Evolutionary conservation across 2,888 invertebrate genomes (phyloP), one percentile per base, ranked within the genome.

Genomic region (Chloroclystis v-ata): DNA sequence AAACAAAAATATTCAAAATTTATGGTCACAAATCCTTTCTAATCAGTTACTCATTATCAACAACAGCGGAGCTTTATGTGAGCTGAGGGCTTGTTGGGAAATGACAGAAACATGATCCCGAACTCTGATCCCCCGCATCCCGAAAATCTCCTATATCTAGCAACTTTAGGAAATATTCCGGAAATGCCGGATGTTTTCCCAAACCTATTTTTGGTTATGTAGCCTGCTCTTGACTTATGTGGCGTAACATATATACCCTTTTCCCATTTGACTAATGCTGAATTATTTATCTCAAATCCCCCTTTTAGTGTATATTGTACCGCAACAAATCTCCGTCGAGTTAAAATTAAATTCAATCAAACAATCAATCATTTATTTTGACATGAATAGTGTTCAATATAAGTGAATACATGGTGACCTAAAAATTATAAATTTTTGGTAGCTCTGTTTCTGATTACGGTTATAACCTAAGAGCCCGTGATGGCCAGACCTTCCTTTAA

Each of bases 271-370:
- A 69, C 65, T 67, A 68, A 73, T 71, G 63, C 57, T 56, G 58
- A 64, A 69, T 67, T 68, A 68, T 72, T 69, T 69, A 66, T 69
- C 65, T 63, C 60, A 53, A 60, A 62, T 59, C 60, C 50, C 63
- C 55, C 54, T 57, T 54, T 46, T 54, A 67, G 67, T 61, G 60
- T 59, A 53, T 61, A 47, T 55, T 61, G 50, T 52, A 61, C 58
- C 37, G 42, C 54, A 56, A 62, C 60, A 63, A 63, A 61, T 59
- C 59, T 56, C 51, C 47, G 43, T 60, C 48, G 61, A 54, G 61
- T 69, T 63, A 63, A 65, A 68, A 74, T 68, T 69, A 69, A 72
- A n/a, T n/a, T n/a, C n/a, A n/a, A n/a, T n/a, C n/a, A n/a, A n/a
- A n/a, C n/a, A n/a, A n/a, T n/a, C n/a, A n/a, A n/a, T n/a, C n/a